Conservation (phyloP, 2,888 invertebrate genomes). For the Branchellion lobata region DNA sequence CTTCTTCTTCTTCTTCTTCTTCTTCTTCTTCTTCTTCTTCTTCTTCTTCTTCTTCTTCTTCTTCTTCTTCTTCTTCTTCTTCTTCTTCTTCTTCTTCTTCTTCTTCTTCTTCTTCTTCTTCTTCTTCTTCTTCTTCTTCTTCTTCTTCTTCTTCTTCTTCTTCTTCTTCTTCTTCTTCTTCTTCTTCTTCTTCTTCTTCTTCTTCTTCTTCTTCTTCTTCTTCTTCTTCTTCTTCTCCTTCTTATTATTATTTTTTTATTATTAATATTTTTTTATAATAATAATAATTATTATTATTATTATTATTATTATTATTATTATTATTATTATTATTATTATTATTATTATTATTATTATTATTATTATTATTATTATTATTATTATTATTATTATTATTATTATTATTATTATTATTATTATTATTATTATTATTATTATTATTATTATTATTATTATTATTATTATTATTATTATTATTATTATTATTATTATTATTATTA, state of each 20-base stretch:
- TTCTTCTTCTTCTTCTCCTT: background rate
- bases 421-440: no score
- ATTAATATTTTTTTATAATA: conserved; percentile 13
- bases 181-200: background rate
- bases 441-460: no score
- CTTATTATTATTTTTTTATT: no score
- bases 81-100: background rate
- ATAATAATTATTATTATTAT: background rate
- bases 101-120: background rate
- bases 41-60: background rate
- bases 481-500: no score
- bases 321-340: background rate
- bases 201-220: conserved; percentile 18
- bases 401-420: no score
- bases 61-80: conserved; percentile 7
- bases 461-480: no score
- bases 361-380: no score
- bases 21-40: no score
- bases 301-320: conserved; percentile 16
- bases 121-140: background rate
- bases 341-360: no score
- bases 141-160: background rate
- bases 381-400: no score
- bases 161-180: background rate
- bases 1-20: no score